Evolutionary conservation across 2,113 vertebrate species (phyloP).

Genomic region (Oryzias melastigma): DNA sequence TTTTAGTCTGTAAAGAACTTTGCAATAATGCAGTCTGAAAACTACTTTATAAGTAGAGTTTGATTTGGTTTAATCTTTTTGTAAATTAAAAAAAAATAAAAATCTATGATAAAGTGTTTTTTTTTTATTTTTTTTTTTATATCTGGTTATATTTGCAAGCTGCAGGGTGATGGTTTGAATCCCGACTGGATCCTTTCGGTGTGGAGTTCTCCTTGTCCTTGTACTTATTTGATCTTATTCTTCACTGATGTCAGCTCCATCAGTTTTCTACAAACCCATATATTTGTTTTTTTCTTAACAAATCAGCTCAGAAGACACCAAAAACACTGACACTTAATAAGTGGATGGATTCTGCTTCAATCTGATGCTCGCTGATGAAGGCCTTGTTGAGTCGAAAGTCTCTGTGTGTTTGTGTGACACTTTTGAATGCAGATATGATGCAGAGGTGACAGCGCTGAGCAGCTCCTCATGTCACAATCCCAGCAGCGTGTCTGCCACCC

Average conservation of each 20-base stretch:
- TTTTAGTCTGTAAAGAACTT: too few relatives aligned
- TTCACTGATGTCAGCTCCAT: not conserved
- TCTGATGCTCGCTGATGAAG: conserved; percentile 20
- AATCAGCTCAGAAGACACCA: conserved; percentile 11
- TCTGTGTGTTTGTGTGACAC: conserved; percentile 6
- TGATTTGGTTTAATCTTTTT: too few relatives aligned
- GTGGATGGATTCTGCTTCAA: conserved; percentile 26
- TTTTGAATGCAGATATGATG: conserved; percentile 53
- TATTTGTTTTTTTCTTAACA: conserved; percentile 34
- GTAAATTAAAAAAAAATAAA: too few relatives aligned
- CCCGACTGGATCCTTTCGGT: too few relatives aligned
- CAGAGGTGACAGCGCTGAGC: conserved; percentile 44
- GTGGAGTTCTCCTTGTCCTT: too few relatives aligned
- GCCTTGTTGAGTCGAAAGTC: conserved; percentile 15
- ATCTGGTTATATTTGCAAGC: too few relatives aligned
- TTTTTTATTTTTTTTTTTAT: too few relatives aligned
- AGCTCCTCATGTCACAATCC: conserved; percentile 22
- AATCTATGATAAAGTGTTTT: too few relatives aligned
- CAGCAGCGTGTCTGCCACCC: not conserved
- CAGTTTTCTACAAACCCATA: not conserved
- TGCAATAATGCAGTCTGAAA: too few relatives aligned
- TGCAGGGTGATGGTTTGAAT: too few relatives aligned
- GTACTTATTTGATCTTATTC: not conserved
- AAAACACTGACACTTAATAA: conserved; percentile 45
- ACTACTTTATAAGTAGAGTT: too few relatives aligned